phyloP scores from a whole-genome alignment of 2,113 vertebrate genomes.

The Poecilia latipinna region DNA sequence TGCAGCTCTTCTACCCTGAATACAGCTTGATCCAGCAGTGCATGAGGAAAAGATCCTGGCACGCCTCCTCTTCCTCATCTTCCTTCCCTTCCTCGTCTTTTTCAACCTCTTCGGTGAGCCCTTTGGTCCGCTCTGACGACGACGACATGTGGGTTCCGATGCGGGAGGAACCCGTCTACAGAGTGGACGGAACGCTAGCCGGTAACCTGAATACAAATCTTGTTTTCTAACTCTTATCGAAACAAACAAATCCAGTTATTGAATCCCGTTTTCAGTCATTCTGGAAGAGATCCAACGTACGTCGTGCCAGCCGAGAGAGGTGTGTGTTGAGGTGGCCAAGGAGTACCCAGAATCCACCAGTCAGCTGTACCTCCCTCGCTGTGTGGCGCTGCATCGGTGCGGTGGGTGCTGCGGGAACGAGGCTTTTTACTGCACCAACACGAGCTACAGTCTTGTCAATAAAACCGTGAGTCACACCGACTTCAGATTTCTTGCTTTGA shows the following conservation, averaged over 20 bases:
- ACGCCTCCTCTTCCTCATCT: slow-evolving; percentile 23
- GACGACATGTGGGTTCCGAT: slow-evolving; percentile 57
- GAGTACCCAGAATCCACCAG: slow-evolving; percentile 78
- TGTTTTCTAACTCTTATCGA: neutral
- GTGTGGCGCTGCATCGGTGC: slow-evolving; percentile 78
- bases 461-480: slow-evolving; percentile 71
- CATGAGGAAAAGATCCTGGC: slow-evolving; percentile 62
- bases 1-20: slow-evolving; percentile 71
- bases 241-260: slow-evolving; percentile 1
- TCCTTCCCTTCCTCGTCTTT: slow-evolving; percentile 37
- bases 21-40: slow-evolving; percentile 72
- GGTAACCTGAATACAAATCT: slow-evolving; percentile 46
- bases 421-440: slow-evolving; percentile 76
- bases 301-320: slow-evolving; percentile 75
- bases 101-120: slow-evolving; percentile 39
- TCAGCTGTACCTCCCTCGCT: slow-evolving; percentile 75
- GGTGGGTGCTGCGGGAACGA: slow-evolving; percentile 78
- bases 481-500: neutral
- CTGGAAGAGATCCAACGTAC: slow-evolving; percentile 75
- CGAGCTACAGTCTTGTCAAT: slow-evolving; percentile 70
- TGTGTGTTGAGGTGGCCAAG: slow-evolving; percentile 77
- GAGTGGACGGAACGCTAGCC: slow-evolving; percentile 54
- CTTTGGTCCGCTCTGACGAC: slow-evolving; percentile 8
- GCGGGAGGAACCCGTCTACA: slow-evolving; percentile 58
- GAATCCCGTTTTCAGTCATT: slow-evolving; percentile 67